Percentiles rank a stretch among this genome's conserved stretches.
Conservation (phyloP, 2,888 invertebrate genomes). For the Heliconius cydno region DNA sequence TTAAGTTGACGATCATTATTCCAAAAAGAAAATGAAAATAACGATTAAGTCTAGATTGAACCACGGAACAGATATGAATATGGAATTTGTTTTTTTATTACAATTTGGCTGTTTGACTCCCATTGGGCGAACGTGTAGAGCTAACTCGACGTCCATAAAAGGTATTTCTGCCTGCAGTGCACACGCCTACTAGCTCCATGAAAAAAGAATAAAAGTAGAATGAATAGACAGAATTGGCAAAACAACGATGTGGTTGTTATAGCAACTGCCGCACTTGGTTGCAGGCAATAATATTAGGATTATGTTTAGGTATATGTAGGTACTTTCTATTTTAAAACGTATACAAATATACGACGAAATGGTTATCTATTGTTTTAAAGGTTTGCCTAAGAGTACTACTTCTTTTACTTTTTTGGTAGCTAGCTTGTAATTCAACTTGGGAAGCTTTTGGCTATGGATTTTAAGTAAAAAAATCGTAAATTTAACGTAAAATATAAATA, state of each 20-base stretch:
- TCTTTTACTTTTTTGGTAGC: neutral
- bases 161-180: slow-evolving; percentile 49
- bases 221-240: slow-evolving; percentile 74
- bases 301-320: slow-evolving; percentile 35
- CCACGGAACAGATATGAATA: slow-evolving; percentile 16
- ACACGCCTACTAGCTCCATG: slow-evolving; percentile 46
- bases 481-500: neutral
- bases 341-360: slow-evolving; percentile 3
- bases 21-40: slow-evolving; percentile 1
- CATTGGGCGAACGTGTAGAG: slow-evolving; percentile 33
- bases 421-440: neutral
- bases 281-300: slow-evolving; percentile 41
- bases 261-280: slow-evolving; percentile 69
- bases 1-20: neutral
- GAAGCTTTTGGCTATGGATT: neutral
- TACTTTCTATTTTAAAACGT: slow-evolving; percentile 19
- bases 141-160: slow-evolving; percentile 57
- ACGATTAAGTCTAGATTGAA: neutral
- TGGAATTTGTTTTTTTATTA: slow-evolving; percentile 19
- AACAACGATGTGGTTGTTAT: slow-evolving; percentile 76
- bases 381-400: neutral
- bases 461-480: neutral
- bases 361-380: slow-evolving; percentile 3
- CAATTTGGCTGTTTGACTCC: slow-evolving; percentile 22
- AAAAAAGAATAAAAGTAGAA: slow-evolving; percentile 62